A percentile compares a stretch with the other conserved stretches of the same genome.
Conservation (phyloP, 2,888 invertebrate species). For the Chrysolina haemoptera region DNA sequence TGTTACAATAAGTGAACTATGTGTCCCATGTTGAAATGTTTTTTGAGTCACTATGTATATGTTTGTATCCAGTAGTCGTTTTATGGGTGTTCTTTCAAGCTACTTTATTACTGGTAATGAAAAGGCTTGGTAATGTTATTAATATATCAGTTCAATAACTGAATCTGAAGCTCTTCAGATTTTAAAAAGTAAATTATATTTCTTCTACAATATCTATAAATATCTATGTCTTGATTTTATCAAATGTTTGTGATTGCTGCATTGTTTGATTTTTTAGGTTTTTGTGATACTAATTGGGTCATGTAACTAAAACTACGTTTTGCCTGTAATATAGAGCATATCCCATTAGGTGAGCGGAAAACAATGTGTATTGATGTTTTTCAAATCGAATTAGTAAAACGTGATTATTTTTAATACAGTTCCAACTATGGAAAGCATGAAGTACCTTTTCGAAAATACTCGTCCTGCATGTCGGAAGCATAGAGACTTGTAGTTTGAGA, state of each 20-base stretch:
- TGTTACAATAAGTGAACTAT: not conserved
- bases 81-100: not conserved
- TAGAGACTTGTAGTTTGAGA: slow-evolving; percentile 49
- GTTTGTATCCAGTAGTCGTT: not conserved
- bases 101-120: too few species aligned
- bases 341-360: too few species aligned
- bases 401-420: not conserved
- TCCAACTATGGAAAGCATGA: not conserved
- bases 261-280: too few species aligned
- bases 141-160: too few species aligned
- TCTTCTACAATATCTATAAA: too few species aligned
- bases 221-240: slow-evolving; percentile 12
- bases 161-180: too few species aligned
- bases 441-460: not conserved
- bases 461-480: slow-evolving; percentile 10
- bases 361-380: too few species aligned
- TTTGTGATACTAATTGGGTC: not conserved
- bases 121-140: too few species aligned
- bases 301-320: not conserved
- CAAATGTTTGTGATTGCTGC: slow-evolving; percentile 18
- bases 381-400: too few species aligned
- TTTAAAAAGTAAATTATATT: too few species aligned
- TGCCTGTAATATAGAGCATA: not conserved
- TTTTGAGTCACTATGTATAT: not conserved
- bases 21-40: not conserved